These are phyloP conservation scores for Seira sanloemensis DNA, from an alignment of 2,888 invertebrate genomes.

Conservation along the genomic window DNA sequence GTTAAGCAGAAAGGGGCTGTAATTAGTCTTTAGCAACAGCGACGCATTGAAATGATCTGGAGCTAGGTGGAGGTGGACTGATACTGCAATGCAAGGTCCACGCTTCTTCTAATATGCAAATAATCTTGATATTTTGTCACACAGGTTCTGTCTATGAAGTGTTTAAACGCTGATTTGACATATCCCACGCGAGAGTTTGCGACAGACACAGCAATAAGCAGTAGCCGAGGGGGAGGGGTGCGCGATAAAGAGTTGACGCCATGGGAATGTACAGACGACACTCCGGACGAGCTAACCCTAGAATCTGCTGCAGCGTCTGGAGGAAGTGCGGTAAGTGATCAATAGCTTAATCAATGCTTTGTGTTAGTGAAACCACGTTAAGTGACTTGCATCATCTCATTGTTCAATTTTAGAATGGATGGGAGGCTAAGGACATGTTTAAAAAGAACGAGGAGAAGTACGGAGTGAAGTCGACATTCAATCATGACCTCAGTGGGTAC, in stretches of 20 bases:
- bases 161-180: conserved; percentile 65
- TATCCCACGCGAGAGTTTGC: conserved; percentile 72
- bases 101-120: too few species aligned
- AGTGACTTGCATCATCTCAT: too few species aligned
- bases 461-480: conserved; percentile 94
- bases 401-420: conserved; percentile 92
- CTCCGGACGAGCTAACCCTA: conserved; percentile 40
- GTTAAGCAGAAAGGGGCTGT: too few species aligned
- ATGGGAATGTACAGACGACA: conserved; percentile 81
- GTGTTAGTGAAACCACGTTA: neutral
- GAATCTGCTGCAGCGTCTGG: conserved; percentile 18
- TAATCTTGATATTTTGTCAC: too few species aligned
- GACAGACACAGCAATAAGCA: conserved; percentile 90
- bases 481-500: conserved; percentile 93
- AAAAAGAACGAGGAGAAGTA: conserved; percentile 93
- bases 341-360: too few species aligned
- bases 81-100: too few species aligned
- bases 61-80: too few species aligned
- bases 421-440: conserved; percentile 99
- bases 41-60: too few species aligned
- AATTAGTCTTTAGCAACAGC: too few species aligned
- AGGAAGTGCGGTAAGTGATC: conserved; percentile 3
- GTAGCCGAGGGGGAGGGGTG: conserved; percentile 82
- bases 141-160: conserved; percentile 69
- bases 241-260: conserved; percentile 91